Evolutionary conservation across 1,140 invertebrate genomes (phyloP).

Genomic region (Tetramorium simillimum): DNA sequence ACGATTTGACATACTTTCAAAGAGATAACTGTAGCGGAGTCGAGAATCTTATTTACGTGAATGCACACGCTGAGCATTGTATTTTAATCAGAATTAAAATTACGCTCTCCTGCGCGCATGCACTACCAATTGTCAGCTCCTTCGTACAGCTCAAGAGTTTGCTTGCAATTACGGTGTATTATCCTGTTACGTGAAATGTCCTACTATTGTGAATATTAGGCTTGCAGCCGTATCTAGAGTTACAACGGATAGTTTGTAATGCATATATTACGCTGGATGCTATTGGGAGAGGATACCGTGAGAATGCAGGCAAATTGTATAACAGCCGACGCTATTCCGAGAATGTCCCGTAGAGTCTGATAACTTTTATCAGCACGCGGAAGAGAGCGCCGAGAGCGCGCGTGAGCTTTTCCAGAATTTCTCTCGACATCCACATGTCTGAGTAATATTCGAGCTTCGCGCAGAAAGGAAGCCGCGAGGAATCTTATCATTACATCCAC

Average conservation of each 20-base stretch:
- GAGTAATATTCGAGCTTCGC: background rate
- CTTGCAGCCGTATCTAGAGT: slow-evolving; percentile 28
- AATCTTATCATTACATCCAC: background rate
- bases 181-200: slow-evolving; percentile 49
- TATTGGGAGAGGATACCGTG: slow-evolving; percentile 65
- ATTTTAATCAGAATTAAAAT: slow-evolving; percentile 47
- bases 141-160: background rate
- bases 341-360: background rate
- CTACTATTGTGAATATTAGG: slow-evolving; percentile 43
- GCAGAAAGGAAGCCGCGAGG: background rate
- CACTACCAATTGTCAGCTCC: slow-evolving; percentile 18
- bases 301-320: slow-evolving; percentile 78
- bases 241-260: background rate
- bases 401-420: slow-evolving; percentile 1
- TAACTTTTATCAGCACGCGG: slow-evolving; percentile 21
- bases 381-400: background rate
- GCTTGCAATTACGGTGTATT: slow-evolving; percentile 48
- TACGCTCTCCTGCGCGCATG: background rate
- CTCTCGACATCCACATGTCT: background rate
- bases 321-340: slow-evolving; percentile 14
- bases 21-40: background rate
- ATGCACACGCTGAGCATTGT: slow-evolving; percentile 15
- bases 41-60: background rate
- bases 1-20: background rate
- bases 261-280: slow-evolving; percentile 44